Conservation (phyloP, 2,113 vertebrate genomes). For the Corvus moneduloides region DNA sequence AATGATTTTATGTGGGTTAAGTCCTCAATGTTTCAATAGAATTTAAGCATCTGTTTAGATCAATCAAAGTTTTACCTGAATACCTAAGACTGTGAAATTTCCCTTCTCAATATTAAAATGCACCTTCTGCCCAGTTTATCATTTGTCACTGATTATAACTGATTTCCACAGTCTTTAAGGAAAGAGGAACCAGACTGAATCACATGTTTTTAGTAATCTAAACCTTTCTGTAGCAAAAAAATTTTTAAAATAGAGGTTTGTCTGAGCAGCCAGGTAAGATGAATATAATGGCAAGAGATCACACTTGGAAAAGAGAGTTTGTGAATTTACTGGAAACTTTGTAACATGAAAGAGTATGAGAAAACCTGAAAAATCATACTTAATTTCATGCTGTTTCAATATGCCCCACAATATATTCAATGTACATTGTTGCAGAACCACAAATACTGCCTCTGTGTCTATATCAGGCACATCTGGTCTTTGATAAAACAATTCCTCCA, state of each 20-base stretch:
- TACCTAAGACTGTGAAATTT: neutral
- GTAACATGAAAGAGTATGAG: neutral
- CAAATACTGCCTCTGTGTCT: neutral
- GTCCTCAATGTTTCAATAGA: neutral
- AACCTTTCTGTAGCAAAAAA: neutral
- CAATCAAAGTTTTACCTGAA: neutral
- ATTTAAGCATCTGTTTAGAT: neutral
- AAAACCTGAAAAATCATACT: neutral
- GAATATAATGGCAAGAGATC: neutral
- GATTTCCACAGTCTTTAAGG: neutral
- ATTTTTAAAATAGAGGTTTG: neutral
- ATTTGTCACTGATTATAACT: neutral
- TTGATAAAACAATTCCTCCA: neutral
- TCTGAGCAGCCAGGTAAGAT: neutral
- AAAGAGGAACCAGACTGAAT: neutral
- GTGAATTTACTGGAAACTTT: neutral
- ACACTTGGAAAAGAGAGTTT: neutral
- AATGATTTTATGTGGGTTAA: neutral
- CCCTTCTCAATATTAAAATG: neutral
- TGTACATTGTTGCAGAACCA: neutral
- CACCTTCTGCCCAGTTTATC: neutral
- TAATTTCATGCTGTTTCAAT: neutral
- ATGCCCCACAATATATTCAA: neutral
- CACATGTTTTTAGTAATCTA: neutral
- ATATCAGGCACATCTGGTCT: neutral